Base-by-base conservation (phyloP, 2,888 invertebrate species). In the Eumacrocentrus americanus region DNA sequence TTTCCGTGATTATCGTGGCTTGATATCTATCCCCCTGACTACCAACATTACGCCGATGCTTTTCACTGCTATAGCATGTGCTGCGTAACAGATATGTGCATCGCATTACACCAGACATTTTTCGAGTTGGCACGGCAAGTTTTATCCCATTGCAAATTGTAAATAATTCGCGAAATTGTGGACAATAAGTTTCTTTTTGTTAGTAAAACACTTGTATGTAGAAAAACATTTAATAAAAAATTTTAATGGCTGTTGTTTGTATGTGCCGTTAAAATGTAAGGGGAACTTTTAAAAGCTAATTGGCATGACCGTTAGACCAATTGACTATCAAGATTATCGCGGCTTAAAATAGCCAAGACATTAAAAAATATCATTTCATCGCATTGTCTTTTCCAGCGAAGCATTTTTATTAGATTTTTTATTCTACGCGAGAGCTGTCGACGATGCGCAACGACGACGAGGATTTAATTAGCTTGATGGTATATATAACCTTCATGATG, bases 1-100 rank as follows among this genome's bases (percentile, higher is more conserved):
- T 70, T 72, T 68, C 61, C 69, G 65, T 68, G 69, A 71, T 72
- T 75, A 75, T 75, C 74, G 60, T 42, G 29, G 48, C 61, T 56
- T 61, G 61, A 70, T 71, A 75, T 75, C 71, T 67, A 50, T 52
- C 60, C 59, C 40, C 42, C 60, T 63, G 60, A n/a, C 62, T 51
- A 55, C 46, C 44, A 34, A 50, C 58, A 60, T 35, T 58, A 52
- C 53, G 53, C 59, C 34, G 23, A 47, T 58, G 50, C 44, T 44
- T 59, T 55, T 38, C 59, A 47, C 37, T 18, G 46, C n/a, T 22
- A 22, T 48, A 48, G n/a, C 7, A 50, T 18, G n/a, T 20, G 25
- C 55, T 25, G 18, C 50, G 29, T 25, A 25, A 16, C 23, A 38
- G 58, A 62, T 58, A 46, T 40, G 20, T 34, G 18, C n/a, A 14